phyloP scores from a whole-genome alignment of 1,140 invertebrate genomes.

The Polyergus mexicanus region DNA sequence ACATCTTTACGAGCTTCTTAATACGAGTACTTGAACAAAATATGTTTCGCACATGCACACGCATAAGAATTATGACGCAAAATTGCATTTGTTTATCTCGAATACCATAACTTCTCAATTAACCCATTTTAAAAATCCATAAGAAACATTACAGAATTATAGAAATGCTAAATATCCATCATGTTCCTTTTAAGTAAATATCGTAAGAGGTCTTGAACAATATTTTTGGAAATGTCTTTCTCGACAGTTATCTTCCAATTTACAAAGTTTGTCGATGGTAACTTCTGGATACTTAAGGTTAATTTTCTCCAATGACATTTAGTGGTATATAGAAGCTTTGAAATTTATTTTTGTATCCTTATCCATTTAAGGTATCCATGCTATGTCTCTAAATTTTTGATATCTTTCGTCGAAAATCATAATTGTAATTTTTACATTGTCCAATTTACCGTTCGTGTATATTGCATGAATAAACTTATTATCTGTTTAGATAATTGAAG shows the following conservation, averaged over 20 bases:
- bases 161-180: neutral
- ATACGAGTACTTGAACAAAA: slow-evolving; percentile 32
- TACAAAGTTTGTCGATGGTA: slow-evolving; percentile 34
- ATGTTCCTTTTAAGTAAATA: slow-evolving; percentile 20
- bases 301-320: slow-evolving; percentile 36
- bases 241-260: slow-evolving; percentile 17
- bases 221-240: slow-evolving; percentile 31
- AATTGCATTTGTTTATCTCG: slow-evolving; percentile 13
- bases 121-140: neutral
- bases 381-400: slow-evolving; percentile 30
- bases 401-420: slow-evolving; percentile 17
- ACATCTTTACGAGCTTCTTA: slow-evolving; percentile 34
- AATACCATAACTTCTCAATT: slow-evolving; percentile 2
- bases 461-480: slow-evolving; percentile 40
- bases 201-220: neutral
- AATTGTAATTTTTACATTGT: slow-evolving; percentile 24
- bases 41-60: slow-evolving; percentile 54
- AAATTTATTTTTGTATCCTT: slow-evolving; percentile 20
- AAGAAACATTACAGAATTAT: no score
- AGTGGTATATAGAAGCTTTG: slow-evolving; percentile 24
- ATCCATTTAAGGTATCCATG: slow-evolving; percentile 13
- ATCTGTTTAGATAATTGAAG: slow-evolving; percentile 42
- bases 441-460: slow-evolving; percentile 17
- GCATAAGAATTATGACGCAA: slow-evolving; percentile 35
- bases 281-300: slow-evolving; percentile 19